A percentile compares a stretch with the other conserved stretches of the same genome.
These are phyloP conservation scores for Aplysia californica DNA, from an alignment of 1,140 invertebrate genomes.

Conservation along the genomic window DNA sequence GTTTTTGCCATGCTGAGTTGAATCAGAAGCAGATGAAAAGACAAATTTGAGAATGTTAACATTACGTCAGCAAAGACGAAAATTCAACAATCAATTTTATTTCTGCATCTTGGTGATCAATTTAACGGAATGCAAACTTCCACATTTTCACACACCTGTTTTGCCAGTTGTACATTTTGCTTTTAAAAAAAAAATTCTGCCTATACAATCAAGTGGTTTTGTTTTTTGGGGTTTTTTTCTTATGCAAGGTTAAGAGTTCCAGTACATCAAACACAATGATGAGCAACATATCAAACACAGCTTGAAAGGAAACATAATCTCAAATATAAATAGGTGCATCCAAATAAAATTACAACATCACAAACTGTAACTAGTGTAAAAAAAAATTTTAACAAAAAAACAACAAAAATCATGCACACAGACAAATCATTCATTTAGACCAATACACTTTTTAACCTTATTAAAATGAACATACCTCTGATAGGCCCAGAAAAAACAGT, in stretches of 20 bases:
- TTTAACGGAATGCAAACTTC: background rate
- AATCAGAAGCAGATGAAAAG: too few species aligned
- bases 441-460: too few species aligned
- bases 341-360: background rate
- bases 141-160: background rate
- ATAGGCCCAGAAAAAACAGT: conserved; percentile 10
- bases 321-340: background rate
- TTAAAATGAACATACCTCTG: too few species aligned
- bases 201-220: too few species aligned
- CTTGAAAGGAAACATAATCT: background rate
- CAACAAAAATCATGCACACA: background rate
- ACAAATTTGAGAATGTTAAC: background rate
- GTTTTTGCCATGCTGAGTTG: conserved; percentile 27
- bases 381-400: background rate
- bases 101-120: background rate
- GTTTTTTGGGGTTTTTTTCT: too few species aligned
- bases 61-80: background rate
- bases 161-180: background rate
- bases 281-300: background rate
- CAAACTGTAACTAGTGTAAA: background rate
- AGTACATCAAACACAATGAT: too few species aligned
- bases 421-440: too few species aligned
- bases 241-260: too few species aligned
- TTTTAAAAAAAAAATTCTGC: too few species aligned
- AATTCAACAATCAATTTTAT: background rate